Conservation (phyloP, 2,797 vertebrate genomes). For the Hylomyscus alleni region DNA sequence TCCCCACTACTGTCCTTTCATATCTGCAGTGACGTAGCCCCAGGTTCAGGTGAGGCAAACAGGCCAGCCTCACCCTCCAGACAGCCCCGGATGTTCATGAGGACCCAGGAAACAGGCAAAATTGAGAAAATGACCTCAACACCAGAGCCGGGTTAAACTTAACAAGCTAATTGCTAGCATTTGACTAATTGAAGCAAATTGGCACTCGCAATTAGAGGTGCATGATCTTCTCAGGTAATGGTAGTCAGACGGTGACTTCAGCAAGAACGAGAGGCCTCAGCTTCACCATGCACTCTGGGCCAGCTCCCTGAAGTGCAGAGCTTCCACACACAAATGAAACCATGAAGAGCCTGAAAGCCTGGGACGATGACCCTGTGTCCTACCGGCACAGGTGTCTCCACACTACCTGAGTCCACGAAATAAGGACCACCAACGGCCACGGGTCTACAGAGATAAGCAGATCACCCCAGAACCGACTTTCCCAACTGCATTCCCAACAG, state of each 20-base stretch:
- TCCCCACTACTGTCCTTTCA: not conserved
- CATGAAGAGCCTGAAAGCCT: not conserved
- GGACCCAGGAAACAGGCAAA: slow-evolving; percentile 39
- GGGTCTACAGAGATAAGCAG: not conserved
- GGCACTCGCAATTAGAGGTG: not conserved
- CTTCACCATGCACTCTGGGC: not conserved
- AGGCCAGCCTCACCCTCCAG: not conserved
- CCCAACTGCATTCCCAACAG: not conserved
- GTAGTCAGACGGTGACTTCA: not conserved
- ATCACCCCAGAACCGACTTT: not conserved
- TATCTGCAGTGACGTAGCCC: not conserved
- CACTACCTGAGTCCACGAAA: not conserved
- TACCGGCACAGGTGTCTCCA: not conserved
- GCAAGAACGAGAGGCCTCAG: not conserved
- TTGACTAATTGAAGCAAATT: slow-evolving; percentile 62
- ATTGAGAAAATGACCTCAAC: slow-evolving; percentile 22
- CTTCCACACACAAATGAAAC: not conserved
- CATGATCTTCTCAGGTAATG: not conserved
- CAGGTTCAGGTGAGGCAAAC: not conserved
- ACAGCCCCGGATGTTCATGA: not conserved
- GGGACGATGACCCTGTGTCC: not conserved
- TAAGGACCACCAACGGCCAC: not conserved
- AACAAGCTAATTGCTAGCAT: slow-evolving; percentile 53
- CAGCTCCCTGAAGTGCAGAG: not conserved
- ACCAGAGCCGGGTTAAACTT: not conserved